phyloP scores from a whole-genome alignment of 2,113 vertebrate genomes.

The Meles meles region DNA sequence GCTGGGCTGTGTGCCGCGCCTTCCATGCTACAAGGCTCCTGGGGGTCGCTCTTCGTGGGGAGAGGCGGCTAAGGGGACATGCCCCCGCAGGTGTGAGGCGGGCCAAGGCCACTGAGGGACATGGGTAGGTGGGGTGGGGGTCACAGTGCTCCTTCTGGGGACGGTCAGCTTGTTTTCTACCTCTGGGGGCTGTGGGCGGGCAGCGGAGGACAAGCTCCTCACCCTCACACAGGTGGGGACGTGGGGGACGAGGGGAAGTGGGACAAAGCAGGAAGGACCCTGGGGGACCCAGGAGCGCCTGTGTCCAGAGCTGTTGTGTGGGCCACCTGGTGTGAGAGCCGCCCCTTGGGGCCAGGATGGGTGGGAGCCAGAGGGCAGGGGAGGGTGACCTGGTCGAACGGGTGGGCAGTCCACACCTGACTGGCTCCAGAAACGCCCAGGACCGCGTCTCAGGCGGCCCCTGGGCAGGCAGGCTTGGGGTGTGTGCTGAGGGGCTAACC shows the following conservation, averaged over 20 bases:
- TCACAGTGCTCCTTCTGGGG: background rate
- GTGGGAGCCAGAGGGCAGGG: background rate
- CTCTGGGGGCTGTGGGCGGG: background rate
- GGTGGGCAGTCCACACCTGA: background rate
- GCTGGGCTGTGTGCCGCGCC: rapidly evolving
- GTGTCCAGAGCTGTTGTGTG: background rate
- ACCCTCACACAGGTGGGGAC: background rate
- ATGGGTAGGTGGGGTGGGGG: rapidly evolving
- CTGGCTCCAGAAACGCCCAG: background rate
- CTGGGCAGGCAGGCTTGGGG: no score
- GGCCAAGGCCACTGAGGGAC: background rate
- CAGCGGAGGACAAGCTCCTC: background rate
- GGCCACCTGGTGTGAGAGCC: background rate
- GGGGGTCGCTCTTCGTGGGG: background rate
- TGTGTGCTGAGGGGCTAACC: background rate
- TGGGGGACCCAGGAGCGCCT: background rate
- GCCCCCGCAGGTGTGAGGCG: background rate
- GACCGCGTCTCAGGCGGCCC: background rate
- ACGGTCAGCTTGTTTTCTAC: no score
- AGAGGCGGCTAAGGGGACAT: background rate
- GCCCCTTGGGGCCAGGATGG: background rate
- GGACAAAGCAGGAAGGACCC: background rate
- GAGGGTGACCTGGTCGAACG: background rate
- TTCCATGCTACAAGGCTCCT: rapidly evolving
- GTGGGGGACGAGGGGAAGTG: background rate